phyloP scores from a whole-genome alignment of 2,797 vertebrate species.

The Acanthurus tractus region DNA sequence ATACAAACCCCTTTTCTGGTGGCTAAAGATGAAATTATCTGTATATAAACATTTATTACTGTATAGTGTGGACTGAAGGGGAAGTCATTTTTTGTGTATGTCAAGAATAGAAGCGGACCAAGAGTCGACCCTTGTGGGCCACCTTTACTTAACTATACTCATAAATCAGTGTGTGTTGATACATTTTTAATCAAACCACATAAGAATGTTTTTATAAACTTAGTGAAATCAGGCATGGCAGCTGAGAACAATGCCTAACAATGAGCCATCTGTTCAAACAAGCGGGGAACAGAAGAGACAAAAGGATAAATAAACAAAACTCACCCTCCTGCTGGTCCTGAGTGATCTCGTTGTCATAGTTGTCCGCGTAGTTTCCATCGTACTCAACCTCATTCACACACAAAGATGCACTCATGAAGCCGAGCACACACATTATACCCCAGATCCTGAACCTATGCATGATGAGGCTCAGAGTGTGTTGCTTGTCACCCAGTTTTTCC shows the following conservation, averaged over 20 bases:
- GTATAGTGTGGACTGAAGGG: not conserved
- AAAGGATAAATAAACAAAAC: constrained; percentile 35
- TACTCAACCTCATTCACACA: constrained; percentile 50
- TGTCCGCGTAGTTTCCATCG: constrained; percentile 58
- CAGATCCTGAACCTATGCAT: constrained; percentile 60
- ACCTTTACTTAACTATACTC: not conserved
- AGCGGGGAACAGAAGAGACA: constrained; percentile 6
- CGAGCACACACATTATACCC: constrained; percentile 54
- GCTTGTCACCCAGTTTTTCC: not conserved
- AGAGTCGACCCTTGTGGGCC: not conserved
- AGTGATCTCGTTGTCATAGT: constrained; percentile 72
- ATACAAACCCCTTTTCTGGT: not conserved
- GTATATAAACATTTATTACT: not conserved
- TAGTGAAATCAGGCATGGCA: constrained; percentile 9
- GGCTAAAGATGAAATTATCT: constrained; percentile 9
- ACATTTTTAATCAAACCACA: constrained; percentile 6
- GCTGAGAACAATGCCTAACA: constrained; percentile 7
- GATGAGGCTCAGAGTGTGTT: not conserved
- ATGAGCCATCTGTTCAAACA: constrained; percentile 39
- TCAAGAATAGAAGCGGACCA: not conserved
- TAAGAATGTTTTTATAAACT: not conserved
- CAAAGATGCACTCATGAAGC: constrained; percentile 25
- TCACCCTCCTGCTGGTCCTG: constrained; percentile 71
- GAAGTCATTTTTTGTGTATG: not conserved
- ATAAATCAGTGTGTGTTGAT: constrained; percentile 7